Evolutionary conservation across 2,113 vertebrate species (phyloP).

Genomic region (Callochromis pleurospilus): DNA sequence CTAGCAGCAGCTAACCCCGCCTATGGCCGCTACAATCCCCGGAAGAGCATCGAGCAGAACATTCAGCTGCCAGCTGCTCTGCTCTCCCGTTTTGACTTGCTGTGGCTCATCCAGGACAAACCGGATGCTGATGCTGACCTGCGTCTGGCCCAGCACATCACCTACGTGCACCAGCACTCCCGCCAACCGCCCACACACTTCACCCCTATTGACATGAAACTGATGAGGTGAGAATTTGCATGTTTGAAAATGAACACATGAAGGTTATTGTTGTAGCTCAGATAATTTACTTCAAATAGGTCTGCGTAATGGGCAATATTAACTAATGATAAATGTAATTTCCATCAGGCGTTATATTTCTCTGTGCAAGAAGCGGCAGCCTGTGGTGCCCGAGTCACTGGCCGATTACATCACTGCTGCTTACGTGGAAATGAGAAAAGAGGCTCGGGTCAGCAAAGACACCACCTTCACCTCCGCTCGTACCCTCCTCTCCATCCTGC

Average conservation of each 20-base stretch:
- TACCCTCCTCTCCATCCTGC: slow-evolving; percentile 84
- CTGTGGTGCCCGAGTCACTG: slow-evolving; percentile 78
- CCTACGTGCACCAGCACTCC: slow-evolving; percentile 89
- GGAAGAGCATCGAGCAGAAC: slow-evolving; percentile 83
- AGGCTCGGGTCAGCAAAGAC: slow-evolving; percentile 85
- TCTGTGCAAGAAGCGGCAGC: slow-evolving; percentile 80
- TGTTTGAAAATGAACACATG: not conserved
- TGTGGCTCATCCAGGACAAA: slow-evolving; percentile 92
- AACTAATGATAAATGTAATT: not conserved
- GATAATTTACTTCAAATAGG: not conserved
- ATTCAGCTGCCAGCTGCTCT: slow-evolving; percentile 86
- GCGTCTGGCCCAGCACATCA: slow-evolving; percentile 89
- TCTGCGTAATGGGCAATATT: not conserved
- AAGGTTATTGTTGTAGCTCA: not conserved
- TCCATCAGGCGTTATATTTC: slow-evolving; percentile 78
- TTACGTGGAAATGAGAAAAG: slow-evolving; percentile 92
- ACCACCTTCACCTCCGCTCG: slow-evolving; percentile 87
- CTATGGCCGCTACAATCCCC: slow-evolving; percentile 85
- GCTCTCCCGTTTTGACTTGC: slow-evolving; percentile 87
- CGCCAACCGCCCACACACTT: slow-evolving; percentile 83
- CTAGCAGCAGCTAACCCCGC: slow-evolving; percentile 90
- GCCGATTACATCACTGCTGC: slow-evolving; percentile 88
- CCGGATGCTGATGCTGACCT: slow-evolving; percentile 82
- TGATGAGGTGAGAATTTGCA: slow-evolving; percentile 78
- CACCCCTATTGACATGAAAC: slow-evolving; percentile 86